These are phyloP conservation scores for Oryzias sinensis DNA, from an alignment of 2,797 vertebrate species.

Conservation along the genomic window DNA sequence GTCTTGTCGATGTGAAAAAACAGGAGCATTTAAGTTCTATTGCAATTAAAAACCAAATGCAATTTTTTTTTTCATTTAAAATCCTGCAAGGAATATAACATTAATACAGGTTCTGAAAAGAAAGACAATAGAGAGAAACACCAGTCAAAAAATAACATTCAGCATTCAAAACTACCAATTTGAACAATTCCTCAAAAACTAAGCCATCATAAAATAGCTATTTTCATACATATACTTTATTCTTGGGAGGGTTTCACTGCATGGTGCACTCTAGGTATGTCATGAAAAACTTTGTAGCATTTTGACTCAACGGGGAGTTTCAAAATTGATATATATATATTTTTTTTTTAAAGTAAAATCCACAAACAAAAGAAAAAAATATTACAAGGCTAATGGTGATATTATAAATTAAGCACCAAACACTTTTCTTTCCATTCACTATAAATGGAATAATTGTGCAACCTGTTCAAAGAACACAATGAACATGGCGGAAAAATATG, in stretches of 20 bases:
- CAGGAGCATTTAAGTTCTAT: slow-evolving; percentile 46
- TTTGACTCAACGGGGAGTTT: slow-evolving; percentile 54
- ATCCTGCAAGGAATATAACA: slow-evolving; percentile 49
- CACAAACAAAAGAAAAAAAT: slow-evolving; percentile 43
- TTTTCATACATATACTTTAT: slow-evolving; percentile 66
- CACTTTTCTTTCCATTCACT: slow-evolving; percentile 68
- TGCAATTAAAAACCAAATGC: slow-evolving; percentile 42
- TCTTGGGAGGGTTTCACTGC: slow-evolving; percentile 64
- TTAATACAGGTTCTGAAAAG: slow-evolving; percentile 53
- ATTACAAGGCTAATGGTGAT: slow-evolving; percentile 78
- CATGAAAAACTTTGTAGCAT: slow-evolving; percentile 57
- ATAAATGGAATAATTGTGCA: slow-evolving; percentile 77
- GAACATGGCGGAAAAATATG: slow-evolving; percentile 70
- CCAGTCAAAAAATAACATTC: slow-evolving; percentile 43
- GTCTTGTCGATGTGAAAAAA: slow-evolving; percentile 37
- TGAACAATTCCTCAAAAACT: slow-evolving; percentile 67
- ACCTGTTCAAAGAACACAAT: slow-evolving; percentile 74
- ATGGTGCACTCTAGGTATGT: slow-evolving; percentile 64
- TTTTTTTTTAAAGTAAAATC: slow-evolving; percentile 65
- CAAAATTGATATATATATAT: slow-evolving; percentile 56
- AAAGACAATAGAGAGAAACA: slow-evolving; percentile 24
- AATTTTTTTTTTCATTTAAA: slow-evolving; percentile 30
- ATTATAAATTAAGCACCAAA: slow-evolving; percentile 79
- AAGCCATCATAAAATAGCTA: slow-evolving; percentile 72
- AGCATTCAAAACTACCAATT: slow-evolving; percentile 67